Evolutionary conservation across 1,140 invertebrate species (phyloP).

Genomic region (Kradibia gibbosae): DNA sequence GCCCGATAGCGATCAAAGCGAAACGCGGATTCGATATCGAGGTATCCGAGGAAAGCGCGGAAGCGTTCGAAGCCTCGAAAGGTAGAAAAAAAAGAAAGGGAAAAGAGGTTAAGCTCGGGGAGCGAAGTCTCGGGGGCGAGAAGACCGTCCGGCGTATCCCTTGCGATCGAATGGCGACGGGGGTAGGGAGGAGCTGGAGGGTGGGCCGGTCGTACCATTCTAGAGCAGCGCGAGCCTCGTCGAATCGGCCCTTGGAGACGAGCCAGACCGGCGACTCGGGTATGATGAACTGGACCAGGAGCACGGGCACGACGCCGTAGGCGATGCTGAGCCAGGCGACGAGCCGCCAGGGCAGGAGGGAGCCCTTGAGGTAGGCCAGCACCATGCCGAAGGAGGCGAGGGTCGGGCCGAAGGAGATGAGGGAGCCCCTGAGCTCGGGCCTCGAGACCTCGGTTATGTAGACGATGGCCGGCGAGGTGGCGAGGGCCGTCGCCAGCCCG

Average conservation of each 20-base stretch:
- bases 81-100: too few species aligned
- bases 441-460: conserved; percentile 77
- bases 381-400: conserved; percentile 75
- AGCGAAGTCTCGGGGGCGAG: too few species aligned
- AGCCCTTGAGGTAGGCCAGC: conserved; percentile 76
- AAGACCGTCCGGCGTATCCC: too few species aligned
- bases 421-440: conserved; percentile 75
- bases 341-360: conserved; percentile 75
- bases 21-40: too few species aligned
- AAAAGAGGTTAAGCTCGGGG: too few species aligned
- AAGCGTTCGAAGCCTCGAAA: too few species aligned
- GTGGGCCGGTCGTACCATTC: conserved; percentile 71
- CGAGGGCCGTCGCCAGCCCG: conserved; percentile 75
- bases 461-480: conserved; percentile 76
- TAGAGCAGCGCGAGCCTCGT: conserved; percentile 74
- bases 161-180: too few species aligned
- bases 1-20: too few species aligned
- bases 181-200: too few species aligned
- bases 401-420: conserved; percentile 74
- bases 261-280: conserved; percentile 82
- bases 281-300: conserved; percentile 75
- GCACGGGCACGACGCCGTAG: conserved; percentile 73
- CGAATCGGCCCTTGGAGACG: conserved; percentile 73
- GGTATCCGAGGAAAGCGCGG: too few species aligned
- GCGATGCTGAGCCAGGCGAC: conserved; percentile 75